A percentile compares a stretch with the other conserved stretches of the same genome.
Conservation (phyloP, 2,888 invertebrate genomes). For the Yponomeuta evonymella region DNA sequence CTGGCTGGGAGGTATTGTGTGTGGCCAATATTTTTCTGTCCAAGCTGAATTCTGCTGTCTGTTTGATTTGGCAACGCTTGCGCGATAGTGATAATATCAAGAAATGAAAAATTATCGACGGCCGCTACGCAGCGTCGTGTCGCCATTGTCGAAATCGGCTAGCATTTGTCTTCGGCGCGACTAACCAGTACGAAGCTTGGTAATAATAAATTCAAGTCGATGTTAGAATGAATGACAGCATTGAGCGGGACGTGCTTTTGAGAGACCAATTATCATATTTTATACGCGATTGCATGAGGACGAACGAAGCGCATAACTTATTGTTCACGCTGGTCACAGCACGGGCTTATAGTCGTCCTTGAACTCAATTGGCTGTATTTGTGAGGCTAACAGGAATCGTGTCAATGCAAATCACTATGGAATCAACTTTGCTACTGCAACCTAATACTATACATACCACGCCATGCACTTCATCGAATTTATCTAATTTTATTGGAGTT, state of each 20-base stretch:
- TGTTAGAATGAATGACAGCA: constrained; percentile 29
- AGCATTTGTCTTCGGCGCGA: constrained; percentile 7
- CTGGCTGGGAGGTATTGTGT: neutral
- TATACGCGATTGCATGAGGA: constrained; percentile 68
- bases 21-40: neutral
- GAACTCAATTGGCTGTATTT: constrained; percentile 71
- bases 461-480: neutral
- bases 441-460: neutral
- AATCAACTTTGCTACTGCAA: constrained; percentile 46
- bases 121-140: neutral
- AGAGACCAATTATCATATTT: constrained; percentile 68
- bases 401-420: constrained; percentile 65
- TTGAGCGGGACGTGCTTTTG: constrained; percentile 43
- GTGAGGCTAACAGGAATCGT: constrained; percentile 69
- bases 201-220: constrained; percentile 8
- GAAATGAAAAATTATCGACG: constrained; percentile 3
- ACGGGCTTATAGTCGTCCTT: constrained; percentile 65
- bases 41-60: neutral
- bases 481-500: constrained; percentile 4
- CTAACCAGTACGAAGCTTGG: constrained; percentile 21
- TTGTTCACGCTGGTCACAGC: constrained; percentile 73
- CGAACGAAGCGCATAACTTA: constrained; percentile 57
- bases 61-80: constrained; percentile 1
- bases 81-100: constrained; percentile 8
- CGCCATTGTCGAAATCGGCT: constrained; percentile 1